These are phyloP conservation scores for Lissonota sp. DNA, from an alignment of 2,888 invertebrate species.

Conservation along the genomic window DNA sequence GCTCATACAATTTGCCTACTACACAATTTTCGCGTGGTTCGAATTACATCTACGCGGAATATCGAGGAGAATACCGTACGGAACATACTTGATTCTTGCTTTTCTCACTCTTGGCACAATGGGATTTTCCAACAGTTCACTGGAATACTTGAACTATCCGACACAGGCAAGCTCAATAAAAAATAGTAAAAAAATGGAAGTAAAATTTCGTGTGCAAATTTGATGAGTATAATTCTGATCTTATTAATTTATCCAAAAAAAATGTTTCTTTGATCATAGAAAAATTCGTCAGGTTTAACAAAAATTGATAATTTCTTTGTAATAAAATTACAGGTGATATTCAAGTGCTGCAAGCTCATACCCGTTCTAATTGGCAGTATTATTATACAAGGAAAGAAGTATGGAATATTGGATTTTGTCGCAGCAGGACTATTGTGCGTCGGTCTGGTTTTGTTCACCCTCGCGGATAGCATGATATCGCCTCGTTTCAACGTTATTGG, in stretches of 20 bases:
- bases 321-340: slow-evolving; percentile 94
- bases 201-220: no score
- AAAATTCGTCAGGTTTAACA: no score
- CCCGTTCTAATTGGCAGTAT: slow-evolving; percentile 98
- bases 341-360: slow-evolving; percentile 98
- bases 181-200: no score
- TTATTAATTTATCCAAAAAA: no score
- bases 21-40: slow-evolving; percentile 91
- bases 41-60: slow-evolving; percentile 89
- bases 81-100: slow-evolving; percentile 92
- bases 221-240: no score
- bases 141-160: slow-evolving; percentile 98
- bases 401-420: slow-evolving; percentile 92
- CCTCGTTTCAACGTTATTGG: slow-evolving; percentile 90
- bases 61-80: slow-evolving; percentile 90
- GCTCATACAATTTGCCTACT: slow-evolving; percentile 95
- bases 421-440: slow-evolving; percentile 95
- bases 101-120: slow-evolving; percentile 96
- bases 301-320: no score
- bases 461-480: slow-evolving; percentile 91
- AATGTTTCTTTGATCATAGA: no score
- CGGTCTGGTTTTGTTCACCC: slow-evolving; percentile 95
- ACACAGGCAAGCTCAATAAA: slow-evolving; percentile 87
- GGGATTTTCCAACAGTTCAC: slow-evolving; percentile 97
- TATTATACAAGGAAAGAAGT: slow-evolving; percentile 94